Evolutionary conservation across 2,797 vertebrate genomes (phyloP).

Genomic region (Ceryle rudis): DNA sequence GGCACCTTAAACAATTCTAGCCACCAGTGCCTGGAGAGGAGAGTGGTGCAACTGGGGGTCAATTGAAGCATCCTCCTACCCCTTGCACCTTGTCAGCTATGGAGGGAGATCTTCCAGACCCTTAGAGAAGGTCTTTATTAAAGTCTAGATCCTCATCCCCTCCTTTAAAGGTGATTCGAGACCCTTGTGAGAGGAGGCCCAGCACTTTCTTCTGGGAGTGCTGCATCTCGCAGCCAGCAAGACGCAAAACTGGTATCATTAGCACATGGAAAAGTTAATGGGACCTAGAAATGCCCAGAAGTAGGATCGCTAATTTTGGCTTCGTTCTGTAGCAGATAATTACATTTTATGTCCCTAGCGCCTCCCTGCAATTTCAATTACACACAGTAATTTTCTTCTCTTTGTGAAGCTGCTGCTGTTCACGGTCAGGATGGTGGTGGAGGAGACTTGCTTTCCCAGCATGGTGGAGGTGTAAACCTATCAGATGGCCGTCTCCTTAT

Average conservation of each 20-base stretch:
- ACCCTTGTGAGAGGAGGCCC: not conserved
- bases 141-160: not conserved
- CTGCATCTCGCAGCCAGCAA: not conserved
- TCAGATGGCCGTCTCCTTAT: not conserved
- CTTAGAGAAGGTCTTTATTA: not conserved
- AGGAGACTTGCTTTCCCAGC: not conserved
- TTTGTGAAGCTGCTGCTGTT: slow-evolving; percentile 10
- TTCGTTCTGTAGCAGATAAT: not conserved
- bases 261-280: not conserved
- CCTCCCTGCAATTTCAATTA: slow-evolving; percentile 63
- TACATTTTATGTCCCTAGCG: slow-evolving; percentile 30
- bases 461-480: not conserved
- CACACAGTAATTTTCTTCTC: slow-evolving; percentile 23
- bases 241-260: not conserved
- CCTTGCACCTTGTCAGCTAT: not conserved
- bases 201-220: not conserved
- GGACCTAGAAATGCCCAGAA: slow-evolving; percentile 39
- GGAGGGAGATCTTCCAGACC: not conserved
- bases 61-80: not conserved
- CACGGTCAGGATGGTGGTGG: accelerated
- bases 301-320: slow-evolving; percentile 38
- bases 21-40: not conserved
- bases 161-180: not conserved
- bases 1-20: not conserved
- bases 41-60: not conserved